phyloP scores from a whole-genome alignment of 2,888 invertebrate genomes.

The Xylota segnis region DNA sequence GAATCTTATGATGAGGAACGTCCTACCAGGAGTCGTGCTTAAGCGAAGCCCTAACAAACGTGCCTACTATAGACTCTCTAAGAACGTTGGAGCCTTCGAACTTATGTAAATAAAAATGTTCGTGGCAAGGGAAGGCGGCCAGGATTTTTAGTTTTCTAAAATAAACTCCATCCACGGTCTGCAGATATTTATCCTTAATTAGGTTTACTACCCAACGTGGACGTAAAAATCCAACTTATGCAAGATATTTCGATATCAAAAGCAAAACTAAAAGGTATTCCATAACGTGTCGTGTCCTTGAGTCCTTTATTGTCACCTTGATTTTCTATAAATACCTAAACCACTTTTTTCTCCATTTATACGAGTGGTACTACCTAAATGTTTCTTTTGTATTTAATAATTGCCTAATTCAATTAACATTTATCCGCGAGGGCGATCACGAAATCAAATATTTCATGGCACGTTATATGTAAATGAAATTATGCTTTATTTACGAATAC shows the following conservation, averaged over 20 bases:
- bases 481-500: conserved; percentile 47
- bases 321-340: conserved; percentile 14
- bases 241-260: neutral
- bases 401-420: conserved; percentile 60
- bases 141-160: no score
- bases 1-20: no score
- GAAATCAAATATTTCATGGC: conserved; percentile 67
- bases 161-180: no score
- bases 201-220: no score
- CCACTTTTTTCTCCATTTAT: neutral
- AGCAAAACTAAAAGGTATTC: neutral
- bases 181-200: no score
- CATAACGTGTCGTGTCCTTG: conserved; percentile 14
- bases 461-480: conserved; percentile 65
- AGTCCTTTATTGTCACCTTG: conserved; percentile 30
- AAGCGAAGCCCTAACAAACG: no score
- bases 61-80: no score
- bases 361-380: conserved; percentile 21
- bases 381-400: conserved; percentile 57
- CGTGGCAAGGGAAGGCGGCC: no score
- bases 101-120: no score
- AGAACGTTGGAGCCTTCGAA: no score
- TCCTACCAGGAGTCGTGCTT: no score
- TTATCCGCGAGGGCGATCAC: conserved; percentile 56
- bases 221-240: neutral